Evolutionary conservation across 2,888 invertebrate species (phyloP).

Genomic region (Zhuqinia jingwanae): DNA sequence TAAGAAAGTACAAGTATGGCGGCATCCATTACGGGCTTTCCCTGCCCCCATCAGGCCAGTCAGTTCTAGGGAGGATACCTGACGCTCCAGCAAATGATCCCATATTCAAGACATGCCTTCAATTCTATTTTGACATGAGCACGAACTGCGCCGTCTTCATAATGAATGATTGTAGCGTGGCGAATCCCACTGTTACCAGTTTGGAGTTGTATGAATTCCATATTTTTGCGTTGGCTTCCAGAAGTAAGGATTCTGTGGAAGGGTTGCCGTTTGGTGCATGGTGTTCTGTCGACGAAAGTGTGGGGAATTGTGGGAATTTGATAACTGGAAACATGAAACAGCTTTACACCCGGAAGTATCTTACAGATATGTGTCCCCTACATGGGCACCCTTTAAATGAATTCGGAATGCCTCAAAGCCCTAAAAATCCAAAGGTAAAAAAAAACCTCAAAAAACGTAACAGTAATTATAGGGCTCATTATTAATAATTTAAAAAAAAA

Average conservation of each 20-base stretch:
- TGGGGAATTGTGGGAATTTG: slow-evolving; percentile 18
- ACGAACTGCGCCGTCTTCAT: not conserved
- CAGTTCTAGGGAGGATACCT: no score
- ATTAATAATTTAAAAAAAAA: no score
- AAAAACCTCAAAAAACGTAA: no score
- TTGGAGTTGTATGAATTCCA: not conserved
- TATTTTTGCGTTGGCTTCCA: not conserved
- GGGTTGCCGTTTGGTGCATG: not conserved
- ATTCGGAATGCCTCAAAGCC: no score
- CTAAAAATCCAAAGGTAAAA: no score
- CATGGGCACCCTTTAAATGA: no score
- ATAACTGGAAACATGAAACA: not conserved
- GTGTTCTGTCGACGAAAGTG: not conserved
- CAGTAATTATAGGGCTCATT: no score
- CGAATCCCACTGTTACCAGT: not conserved
- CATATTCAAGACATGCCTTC: not conserved
- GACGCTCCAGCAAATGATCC: not conserved
- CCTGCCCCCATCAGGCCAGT: not conserved
- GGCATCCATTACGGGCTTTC: not conserved
- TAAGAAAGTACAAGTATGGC: not conserved
- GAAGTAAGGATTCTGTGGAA: not conserved
- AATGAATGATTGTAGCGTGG: not conserved
- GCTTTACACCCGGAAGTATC: no score
- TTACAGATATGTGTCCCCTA: no score
- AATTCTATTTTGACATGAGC: slow-evolving; percentile 10